Percentiles rank a stretch among this genome's conserved stretches.
Conservation (phyloP, 2,113 vertebrate genomes). For the Siphamia tubifer region DNA sequence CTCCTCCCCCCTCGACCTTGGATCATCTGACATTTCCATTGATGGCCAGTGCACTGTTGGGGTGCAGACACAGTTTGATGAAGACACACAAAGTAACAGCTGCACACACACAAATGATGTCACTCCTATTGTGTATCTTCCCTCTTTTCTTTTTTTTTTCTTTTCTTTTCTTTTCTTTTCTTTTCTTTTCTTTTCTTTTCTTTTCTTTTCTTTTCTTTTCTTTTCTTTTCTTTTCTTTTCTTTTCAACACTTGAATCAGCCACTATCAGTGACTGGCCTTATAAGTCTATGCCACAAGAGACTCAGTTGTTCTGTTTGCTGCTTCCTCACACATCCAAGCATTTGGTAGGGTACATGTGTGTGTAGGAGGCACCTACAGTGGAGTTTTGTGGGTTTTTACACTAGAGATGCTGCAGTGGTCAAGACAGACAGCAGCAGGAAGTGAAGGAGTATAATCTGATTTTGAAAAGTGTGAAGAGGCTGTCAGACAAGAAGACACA, state of each 20-base stretch:
- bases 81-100: not conserved
- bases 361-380: constrained; percentile 40
- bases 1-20: constrained; percentile 70
- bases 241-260: constrained; percentile 58
- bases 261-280: constrained; percentile 16
- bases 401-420: constrained; percentile 29
- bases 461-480: constrained; percentile 32
- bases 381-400: constrained; percentile 16
- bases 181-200: too few species aligned
- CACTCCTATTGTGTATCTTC: not conserved
- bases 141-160: constrained; percentile 9
- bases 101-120: constrained; percentile 12
- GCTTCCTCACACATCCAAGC: constrained; percentile 16
- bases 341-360: constrained; percentile 24
- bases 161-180: too few species aligned
- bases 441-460: constrained; percentile 39
- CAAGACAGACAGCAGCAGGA: constrained; percentile 1
- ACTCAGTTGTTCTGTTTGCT: constrained; percentile 30
- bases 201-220: too few species aligned
- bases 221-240: constrained; percentile 15
- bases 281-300: constrained; percentile 16
- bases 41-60: constrained; percentile 32
- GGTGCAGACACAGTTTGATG: not conserved
- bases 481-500: constrained; percentile 19
- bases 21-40: constrained; percentile 66